phyloP scores from a whole-genome alignment of 2,888 invertebrate species.

The Orchestes rusci region DNA sequence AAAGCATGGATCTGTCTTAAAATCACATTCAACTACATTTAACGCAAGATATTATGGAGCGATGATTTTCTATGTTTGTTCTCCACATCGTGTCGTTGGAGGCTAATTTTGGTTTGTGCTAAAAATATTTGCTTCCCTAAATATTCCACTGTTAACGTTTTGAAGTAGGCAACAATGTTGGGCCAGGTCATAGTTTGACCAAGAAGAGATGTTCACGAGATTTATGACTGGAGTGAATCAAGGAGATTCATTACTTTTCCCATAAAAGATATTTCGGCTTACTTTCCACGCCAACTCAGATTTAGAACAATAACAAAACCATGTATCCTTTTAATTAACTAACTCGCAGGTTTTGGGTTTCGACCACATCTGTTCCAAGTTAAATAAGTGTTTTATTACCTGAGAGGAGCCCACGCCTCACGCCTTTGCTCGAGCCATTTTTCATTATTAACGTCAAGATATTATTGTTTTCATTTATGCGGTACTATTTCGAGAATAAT shows the following conservation, averaged over 20 bases:
- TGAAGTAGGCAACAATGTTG: too few species aligned
- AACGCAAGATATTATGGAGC: conserved; percentile 9
- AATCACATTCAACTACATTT: conserved; percentile 14
- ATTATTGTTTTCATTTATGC: conserved; percentile 26
- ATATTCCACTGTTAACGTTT: too few species aligned
- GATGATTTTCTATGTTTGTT: conserved; percentile 16
- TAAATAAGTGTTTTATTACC: conserved; percentile 26
- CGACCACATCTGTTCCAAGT: conserved; percentile 22
- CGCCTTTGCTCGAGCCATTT: conserved; percentile 20
- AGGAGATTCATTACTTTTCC: too few species aligned
- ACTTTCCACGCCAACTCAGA: too few species aligned
- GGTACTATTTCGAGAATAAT: conserved; percentile 21
- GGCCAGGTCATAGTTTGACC: too few species aligned
- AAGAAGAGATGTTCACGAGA: too few species aligned
- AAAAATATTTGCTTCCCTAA: too few species aligned
- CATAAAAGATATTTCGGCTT: too few species aligned
- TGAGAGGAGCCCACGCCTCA: conserved; percentile 24
- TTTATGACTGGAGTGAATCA: too few species aligned
- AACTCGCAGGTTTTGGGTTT: conserved; percentile 7
- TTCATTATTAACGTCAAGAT: conserved; percentile 26
- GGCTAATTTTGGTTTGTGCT: too few species aligned
- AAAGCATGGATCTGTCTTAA: conserved; percentile 25
- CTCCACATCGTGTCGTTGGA: conserved; percentile 7
- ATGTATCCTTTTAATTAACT: too few species aligned
- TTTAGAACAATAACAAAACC: too few species aligned